These are phyloP conservation scores for Andrena praecox DNA, from an alignment of 2,888 invertebrate genomes.

Conservation along the genomic window DNA sequence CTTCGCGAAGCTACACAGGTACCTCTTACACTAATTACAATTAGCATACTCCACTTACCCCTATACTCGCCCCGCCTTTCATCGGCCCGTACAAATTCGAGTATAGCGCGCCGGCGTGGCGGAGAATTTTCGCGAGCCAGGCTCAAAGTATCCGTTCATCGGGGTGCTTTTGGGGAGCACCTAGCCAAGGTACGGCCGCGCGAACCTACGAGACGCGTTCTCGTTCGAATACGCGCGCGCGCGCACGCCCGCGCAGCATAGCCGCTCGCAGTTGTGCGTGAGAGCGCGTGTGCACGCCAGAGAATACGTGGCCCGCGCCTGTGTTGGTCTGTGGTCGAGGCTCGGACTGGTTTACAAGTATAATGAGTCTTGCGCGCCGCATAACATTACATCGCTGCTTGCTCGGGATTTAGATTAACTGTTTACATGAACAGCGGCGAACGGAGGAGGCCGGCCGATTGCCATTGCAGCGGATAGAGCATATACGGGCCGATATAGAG, in stretches of 20 bases:
- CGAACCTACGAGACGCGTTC: slow-evolving; percentile 47
- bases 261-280: slow-evolving; percentile 50
- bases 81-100: no score
- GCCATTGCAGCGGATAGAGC: slow-evolving; percentile 71
- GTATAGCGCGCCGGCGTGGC: no score
- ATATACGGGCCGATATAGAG: slow-evolving; percentile 51
- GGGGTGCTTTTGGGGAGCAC: neutral
- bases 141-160: neutral
- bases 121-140: no score
- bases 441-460: slow-evolving; percentile 75
- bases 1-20: no score
- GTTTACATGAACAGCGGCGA: slow-evolving; percentile 81
- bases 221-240: slow-evolving; percentile 35
- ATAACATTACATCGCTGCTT: slow-evolving; percentile 84
- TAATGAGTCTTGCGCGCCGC: slow-evolving; percentile 85
- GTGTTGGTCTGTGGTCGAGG: slow-evolving; percentile 79
- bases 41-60: no score
- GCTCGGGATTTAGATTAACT: slow-evolving; percentile 85
- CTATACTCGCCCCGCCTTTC: no score
- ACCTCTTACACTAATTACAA: no score
- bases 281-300: slow-evolving; percentile 59
- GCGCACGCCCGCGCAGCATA: slow-evolving; percentile 49
- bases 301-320: slow-evolving; percentile 11
- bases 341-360: slow-evolving; percentile 84
- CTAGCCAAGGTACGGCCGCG: slow-evolving; percentile 28